Evolutionary conservation across 2,888 invertebrate genomes (phyloP).

Genomic region (Cabera pusaria): DNA sequence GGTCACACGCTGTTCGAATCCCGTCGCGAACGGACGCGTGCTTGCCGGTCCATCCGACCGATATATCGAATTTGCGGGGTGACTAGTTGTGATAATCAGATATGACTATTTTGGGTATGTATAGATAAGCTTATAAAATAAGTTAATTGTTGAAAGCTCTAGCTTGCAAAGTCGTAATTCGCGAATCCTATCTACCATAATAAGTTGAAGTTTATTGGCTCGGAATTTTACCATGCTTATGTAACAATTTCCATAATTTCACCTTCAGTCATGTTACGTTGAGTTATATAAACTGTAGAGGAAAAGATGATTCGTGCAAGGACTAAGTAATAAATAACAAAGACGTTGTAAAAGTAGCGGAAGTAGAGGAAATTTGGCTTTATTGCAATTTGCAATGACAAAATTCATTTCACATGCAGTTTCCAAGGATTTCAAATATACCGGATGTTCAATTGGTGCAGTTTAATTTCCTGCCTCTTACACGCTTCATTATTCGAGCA

Average conservation of each 20-base stretch:
- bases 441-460: no score
- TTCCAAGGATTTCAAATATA: no score
- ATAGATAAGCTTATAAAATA: no score
- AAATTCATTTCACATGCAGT: no score
- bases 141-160: no score
- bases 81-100: constrained; percentile 31
- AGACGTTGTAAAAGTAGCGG: no score
- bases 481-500: constrained; percentile 1
- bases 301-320: not conserved
- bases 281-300: constrained; percentile 26
- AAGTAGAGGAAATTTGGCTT: no score
- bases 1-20: constrained; percentile 67
- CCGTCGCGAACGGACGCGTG: constrained; percentile 57
- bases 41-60: constrained; percentile 21
- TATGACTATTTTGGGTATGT: constrained; percentile 73
- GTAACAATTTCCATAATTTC: constrained; percentile 44
- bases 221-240: constrained; percentile 35
- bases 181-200: constrained; percentile 18
- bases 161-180: constrained; percentile 19
- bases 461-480: no score
- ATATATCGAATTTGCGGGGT: constrained; percentile 30
- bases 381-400: no score
- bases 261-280: constrained; percentile 39
- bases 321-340: no score
- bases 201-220: constrained; percentile 21